These are phyloP conservation scores for Chorisops tibialis DNA, from an alignment of 2,888 invertebrate species.

Conservation along the genomic window DNA sequence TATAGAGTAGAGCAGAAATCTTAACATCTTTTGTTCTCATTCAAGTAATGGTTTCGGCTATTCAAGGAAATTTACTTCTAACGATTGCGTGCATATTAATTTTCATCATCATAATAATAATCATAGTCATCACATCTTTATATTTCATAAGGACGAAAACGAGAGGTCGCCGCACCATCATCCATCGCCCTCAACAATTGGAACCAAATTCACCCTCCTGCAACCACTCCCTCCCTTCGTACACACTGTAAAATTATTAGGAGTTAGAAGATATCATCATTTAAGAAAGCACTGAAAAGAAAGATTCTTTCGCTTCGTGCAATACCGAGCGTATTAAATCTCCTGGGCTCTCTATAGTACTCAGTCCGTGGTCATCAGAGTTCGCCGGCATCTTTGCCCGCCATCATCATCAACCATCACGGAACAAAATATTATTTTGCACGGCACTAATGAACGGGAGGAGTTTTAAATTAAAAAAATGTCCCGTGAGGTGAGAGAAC, in stretches of 20 bases:
- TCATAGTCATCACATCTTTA: conserved; percentile 7
- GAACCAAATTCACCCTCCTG: too few relatives aligned
- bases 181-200: too few relatives aligned
- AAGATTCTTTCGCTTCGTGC: not conserved
- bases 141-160: not conserved
- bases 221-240: too few relatives aligned
- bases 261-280: too few relatives aligned
- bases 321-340: not conserved
- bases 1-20: too few relatives aligned
- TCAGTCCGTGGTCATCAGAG: not conserved
- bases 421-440: conserved; percentile 3
- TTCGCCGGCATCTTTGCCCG: not conserved
- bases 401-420: conserved; percentile 3
- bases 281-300: too few relatives aligned
- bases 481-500: conserved; percentile 1
- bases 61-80: conserved; percentile 8
- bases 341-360: not conserved
- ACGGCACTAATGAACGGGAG: conserved; percentile 15
- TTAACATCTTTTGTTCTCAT: conserved; percentile 17
- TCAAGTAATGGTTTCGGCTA: not conserved
- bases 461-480: conserved; percentile 13
- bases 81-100: conserved; percentile 18
- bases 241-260: too few relatives aligned
- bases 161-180: not conserved
- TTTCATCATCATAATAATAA: conserved; percentile 16